Evolutionary conservation across 2,888 invertebrate species (phyloP), one percentile per base, ranked within the genome.

Genomic region (Heteromurus nitidus): DNA sequence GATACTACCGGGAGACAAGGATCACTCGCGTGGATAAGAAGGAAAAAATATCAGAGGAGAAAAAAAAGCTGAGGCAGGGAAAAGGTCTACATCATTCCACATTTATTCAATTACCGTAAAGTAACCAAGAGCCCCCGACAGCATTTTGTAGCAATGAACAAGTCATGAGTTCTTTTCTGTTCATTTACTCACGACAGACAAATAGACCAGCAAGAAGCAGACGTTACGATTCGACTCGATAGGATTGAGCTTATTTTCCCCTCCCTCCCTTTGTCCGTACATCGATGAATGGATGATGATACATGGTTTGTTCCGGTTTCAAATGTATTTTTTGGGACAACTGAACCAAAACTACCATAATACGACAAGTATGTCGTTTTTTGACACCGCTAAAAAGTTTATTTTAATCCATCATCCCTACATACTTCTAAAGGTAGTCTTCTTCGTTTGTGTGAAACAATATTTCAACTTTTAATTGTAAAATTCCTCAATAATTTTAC

Each of bases 91-190:
- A 68, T 70, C 53, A 26, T 70, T 67, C 80, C 53, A 55, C 58
- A 73, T 80, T 80, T 80, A 80, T 80, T 80, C 80, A 80, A 80
- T 80, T 80, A 80, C 72, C 73, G 80, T 73, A 80, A 80, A 80
- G 80, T 80, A 80, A 73, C 77, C 70, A 79, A 42, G 58, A 79
- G 42, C 79, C 79, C 69, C 79, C 55, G 44, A 72, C 62, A 77
- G 50, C 36, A 64, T 42, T 20, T n/a, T 69, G 3, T 26, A 22
- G 22, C 20, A 30, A 65, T 47, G 18, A 60, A 47, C 22, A 47
- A 22, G 72, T 76, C 60, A 58, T 36, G 70, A 79, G 79, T 79
- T 79, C 55, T 5, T 64, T 65, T 79, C 72, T 79, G 65, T 72
- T 72, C 79, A 79, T 79, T 79, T 72, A 72, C 64, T 79, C 72